phyloP scores from a whole-genome alignment of 2,113 vertebrate genomes.

The Myiopsitta monachus region DNA sequence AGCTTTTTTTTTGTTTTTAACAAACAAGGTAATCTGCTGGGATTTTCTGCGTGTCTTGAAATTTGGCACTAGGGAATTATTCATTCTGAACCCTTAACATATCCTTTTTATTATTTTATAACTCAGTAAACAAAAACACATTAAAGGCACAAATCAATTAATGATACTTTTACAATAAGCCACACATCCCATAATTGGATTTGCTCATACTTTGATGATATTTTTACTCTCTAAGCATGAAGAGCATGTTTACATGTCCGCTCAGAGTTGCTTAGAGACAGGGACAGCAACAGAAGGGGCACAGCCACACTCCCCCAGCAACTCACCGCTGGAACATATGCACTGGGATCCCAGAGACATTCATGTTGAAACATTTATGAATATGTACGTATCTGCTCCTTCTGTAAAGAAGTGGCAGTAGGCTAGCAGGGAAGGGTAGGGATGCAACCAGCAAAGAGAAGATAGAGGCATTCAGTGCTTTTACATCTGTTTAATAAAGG shows the following conservation, averaged over 20 bases:
- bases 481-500: neutral
- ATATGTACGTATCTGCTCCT: rapidly evolving
- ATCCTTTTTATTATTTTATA: neutral
- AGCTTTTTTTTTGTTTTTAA: neutral
- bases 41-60: neutral
- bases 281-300: neutral
- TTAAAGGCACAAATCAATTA: neutral
- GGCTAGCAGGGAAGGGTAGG: neutral
- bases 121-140: neutral
- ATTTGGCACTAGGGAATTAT: neutral
- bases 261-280: neutral
- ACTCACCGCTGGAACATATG: neutral
- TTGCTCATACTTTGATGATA: neutral
- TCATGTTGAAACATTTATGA: rapidly evolving
- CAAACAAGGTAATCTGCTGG: neutral
- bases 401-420: rapidly evolving
- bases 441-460: no score
- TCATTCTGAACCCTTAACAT: neutral
- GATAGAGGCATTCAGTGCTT: neutral
- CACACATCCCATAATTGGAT: neutral
- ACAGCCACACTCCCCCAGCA: neutral
- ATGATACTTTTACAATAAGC: neutral
- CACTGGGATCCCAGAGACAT: neutral
- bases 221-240: neutral
- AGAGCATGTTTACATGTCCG: neutral